phyloP scores from a whole-genome alignment of 2,797 vertebrate species.

The Gallinago solitaria region DNA sequence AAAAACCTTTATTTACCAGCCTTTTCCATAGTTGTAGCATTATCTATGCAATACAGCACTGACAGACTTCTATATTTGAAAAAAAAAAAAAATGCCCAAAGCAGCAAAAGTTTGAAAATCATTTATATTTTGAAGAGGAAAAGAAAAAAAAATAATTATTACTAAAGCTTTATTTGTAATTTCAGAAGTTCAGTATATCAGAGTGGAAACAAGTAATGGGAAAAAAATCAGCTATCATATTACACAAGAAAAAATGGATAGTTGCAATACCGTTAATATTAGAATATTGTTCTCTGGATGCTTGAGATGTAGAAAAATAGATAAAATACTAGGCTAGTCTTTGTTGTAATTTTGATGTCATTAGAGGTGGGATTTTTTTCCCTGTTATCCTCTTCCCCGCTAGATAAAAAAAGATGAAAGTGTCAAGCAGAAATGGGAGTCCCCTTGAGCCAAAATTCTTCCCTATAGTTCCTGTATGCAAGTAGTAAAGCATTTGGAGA shows the following conservation, averaged over 20 bases:
- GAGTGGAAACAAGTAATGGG: neutral
- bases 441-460: neutral
- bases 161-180: neutral
- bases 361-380: neutral
- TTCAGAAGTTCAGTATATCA: neutral
- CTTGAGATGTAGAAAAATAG: neutral
- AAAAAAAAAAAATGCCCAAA: neutral
- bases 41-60: neutral
- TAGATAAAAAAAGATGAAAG: neutral
- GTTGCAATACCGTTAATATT: neutral
- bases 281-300: neutral
- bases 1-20: neutral
- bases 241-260: neutral
- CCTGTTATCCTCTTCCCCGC: neutral
- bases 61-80: neutral
- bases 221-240: neutral
- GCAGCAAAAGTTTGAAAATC: neutral
- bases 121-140: neutral
- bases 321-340: neutral
- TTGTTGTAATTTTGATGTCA: neutral
- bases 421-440: neutral
- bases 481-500: neutral
- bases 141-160: neutral
- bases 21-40: neutral
- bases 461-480: neutral